Base-by-base conservation (phyloP, 2,797 vertebrate species). In the Pseudomugil tenellus region DNA sequence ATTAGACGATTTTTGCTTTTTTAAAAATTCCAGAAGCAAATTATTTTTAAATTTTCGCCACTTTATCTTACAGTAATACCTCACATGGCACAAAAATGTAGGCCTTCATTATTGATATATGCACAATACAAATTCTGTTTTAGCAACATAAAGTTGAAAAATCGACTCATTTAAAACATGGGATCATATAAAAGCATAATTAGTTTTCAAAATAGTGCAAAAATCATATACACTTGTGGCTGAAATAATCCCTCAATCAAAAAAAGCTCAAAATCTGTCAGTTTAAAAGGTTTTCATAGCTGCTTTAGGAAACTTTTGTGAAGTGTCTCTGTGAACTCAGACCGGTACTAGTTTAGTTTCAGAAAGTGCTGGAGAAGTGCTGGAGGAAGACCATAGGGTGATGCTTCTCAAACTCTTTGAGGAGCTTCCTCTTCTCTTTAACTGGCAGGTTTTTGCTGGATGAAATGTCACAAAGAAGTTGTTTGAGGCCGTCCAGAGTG, bases 351-450 rank as follows among this genome's bases (percentile, higher is more conserved):
- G 43, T 43, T 49, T 26, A 12, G 39, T 2, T 34, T 86, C 89
- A 92, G 80, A 91, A 86, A 31, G 79, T 86, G 65, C 84, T 86
- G 46, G 84, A 85, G 35, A 93, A 87, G 80, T 92, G 83, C 78
- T 93, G 90, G 46, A 90, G 79, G 67, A 95, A 93, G 56, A 92
- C 87, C 48, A 92, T 85, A 0, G 94, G 94, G 77, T 97, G 95
- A 63, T 96, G 91, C 74, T 95, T 97, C 85, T 80, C 83, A 70
- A 97, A 94, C 79, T 95, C 94, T 77, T 94, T 96, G 64, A 95
- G 86, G 63, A 96, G 81, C 83, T 90, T 86, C 86, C 91, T 94
- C 87, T 87, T 96, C 73, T 93, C 87, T 79, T 95, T 96, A 29
- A 43, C 81, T 49, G 93, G 68, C 63, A 95, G 68, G 26, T 51